Evolutionary conservation across 2,797 vertebrate species (phyloP).

Genomic region (Margarornis squamiger): DNA sequence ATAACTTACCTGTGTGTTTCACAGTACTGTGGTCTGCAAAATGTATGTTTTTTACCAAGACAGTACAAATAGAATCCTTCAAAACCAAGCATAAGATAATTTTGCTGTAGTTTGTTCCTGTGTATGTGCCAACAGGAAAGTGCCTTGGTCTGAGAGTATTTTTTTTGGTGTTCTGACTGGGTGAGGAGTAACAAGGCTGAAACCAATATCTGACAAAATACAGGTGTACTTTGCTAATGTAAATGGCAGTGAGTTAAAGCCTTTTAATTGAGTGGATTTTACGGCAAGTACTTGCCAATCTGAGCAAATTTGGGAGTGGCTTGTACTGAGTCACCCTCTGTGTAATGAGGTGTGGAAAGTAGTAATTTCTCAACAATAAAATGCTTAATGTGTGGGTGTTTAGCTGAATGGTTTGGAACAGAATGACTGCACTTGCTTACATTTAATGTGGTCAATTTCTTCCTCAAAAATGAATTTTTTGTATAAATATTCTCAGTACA

Average conservation of each 20-base stretch:
- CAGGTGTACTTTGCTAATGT: not conserved
- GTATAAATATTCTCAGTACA: not conserved
- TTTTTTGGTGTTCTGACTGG: not conserved
- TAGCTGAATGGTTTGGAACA: not conserved
- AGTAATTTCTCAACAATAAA: not conserved
- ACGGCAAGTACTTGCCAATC: not conserved
- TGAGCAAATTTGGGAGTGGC: constrained; percentile 12
- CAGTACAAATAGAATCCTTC: not conserved
- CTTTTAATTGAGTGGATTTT: not conserved
- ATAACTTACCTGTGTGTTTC: not conserved
- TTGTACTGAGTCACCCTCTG: not conserved
- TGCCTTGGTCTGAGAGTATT: not conserved
- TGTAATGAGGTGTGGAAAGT: not conserved
- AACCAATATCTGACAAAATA: not conserved
- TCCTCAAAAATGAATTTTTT: not conserved
- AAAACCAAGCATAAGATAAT: not conserved
- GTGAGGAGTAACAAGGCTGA: not conserved
- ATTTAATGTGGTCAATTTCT: constrained; percentile 20
- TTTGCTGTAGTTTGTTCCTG: not conserved
- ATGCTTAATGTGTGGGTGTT: not conserved
- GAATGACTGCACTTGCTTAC: not conserved
- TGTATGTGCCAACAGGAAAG: not conserved
- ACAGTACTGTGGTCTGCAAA: not conserved
- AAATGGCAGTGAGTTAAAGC: not conserved
- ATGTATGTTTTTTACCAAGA: not conserved